These are phyloP conservation scores for Pseudochirops corinnae DNA, from an alignment of 2,797 vertebrate genomes.

Conservation along the genomic window DNA sequence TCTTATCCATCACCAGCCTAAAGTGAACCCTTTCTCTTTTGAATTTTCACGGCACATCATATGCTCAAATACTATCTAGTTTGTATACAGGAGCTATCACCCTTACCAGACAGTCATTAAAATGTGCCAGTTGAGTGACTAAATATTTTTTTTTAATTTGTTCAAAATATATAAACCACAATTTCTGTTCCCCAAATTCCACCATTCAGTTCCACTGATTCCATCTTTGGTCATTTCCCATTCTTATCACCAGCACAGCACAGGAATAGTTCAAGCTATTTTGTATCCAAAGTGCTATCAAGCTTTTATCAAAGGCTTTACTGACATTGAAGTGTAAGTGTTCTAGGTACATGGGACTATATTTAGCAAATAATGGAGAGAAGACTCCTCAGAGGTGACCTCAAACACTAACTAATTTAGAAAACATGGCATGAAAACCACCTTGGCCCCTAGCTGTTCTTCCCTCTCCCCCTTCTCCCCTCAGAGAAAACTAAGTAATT, in stretches of 20 bases:
- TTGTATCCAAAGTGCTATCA: constrained; percentile 39
- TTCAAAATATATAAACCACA: neutral
- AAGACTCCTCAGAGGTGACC: constrained; percentile 36
- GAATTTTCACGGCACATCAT: neutral
- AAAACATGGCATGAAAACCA: constrained; percentile 44
- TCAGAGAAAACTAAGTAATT: neutral
- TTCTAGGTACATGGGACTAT: neutral
- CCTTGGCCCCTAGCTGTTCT: neutral
- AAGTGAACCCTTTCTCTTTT: neutral
- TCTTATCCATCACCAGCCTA: neutral
- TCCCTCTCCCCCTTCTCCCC: neutral
- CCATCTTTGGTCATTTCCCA: constrained; percentile 15
- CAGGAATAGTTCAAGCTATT: neutral
- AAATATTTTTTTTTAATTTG: neutral
- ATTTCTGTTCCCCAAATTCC: neutral
- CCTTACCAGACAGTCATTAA: neutral
- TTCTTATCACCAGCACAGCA: neutral
- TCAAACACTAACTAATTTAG: constrained; percentile 39
- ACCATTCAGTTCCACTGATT: neutral
- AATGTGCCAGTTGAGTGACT: neutral
- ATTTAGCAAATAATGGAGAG: constrained; percentile 10
- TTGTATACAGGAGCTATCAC: neutral
- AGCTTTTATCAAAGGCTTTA: neutral
- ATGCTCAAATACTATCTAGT: neutral
- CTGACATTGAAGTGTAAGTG: neutral